Evolutionary conservation across 2,113 vertebrate species (phyloP), one percentile per base, ranked within the genome.

Genomic region (Scytalopus superciliaris): DNA sequence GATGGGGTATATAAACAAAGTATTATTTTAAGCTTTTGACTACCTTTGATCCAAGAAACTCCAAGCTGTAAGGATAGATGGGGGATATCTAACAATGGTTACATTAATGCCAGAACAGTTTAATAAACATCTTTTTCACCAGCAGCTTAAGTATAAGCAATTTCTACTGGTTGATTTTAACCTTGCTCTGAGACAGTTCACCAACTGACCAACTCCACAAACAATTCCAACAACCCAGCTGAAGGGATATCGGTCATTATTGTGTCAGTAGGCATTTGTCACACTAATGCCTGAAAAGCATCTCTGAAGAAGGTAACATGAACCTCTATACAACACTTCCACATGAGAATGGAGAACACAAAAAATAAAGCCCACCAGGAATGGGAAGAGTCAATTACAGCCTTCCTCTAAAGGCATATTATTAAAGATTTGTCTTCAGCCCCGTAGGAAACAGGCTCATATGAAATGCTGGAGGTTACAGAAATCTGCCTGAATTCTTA

Each of bases 1-100:
- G 56, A 86, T 44, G 13, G 50, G 28, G 47, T 31, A 70, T 75
- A 75, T 90, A 96, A 95, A 94, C 95, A 87, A 83, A 68, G 80
- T 81, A 81, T 73, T 95, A 90, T 93, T 97, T 95, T 93, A 93
- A 89, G 89, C 76, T 89, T 84, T 92, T 84, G 59, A 56, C 72
- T 93, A 92, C 68, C 76, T 86, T 90, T 93, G 83, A 95, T 93
- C 55, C 10, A 3, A 81, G 89, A 87, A 96, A 70, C 56, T 86
- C 24, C 0, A 16, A 77, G 47, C 42, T 86, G 24, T 55, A 42
- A 84, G 94, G 86, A 91, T 77, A 81, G 44, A 84, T 21, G 27
- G 7, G 6, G 16, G 44, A 35, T 77, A 81, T 84, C 64, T 78
- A 91, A 81, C 56, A 90, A 78, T 52, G 27, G 84, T 84, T 86